Percentiles rank a stretch among this genome's conserved stretches.
phyloP scores from a whole-genome alignment of 2,797 vertebrate genomes.

The Gymnothorax javanicus region DNA sequence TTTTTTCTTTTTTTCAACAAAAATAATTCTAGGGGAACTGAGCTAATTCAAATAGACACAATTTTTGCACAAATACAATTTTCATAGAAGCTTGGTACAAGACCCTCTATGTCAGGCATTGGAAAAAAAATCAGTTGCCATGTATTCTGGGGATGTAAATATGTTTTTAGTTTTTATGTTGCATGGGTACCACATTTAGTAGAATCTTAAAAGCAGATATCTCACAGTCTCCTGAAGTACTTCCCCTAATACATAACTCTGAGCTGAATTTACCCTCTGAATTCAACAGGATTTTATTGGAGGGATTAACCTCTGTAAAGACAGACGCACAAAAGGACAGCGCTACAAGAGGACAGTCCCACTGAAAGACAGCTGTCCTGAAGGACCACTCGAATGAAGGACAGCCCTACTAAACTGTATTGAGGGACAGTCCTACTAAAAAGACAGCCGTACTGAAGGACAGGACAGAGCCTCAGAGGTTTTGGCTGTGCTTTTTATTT shows the following conservation, averaged over 20 bases:
- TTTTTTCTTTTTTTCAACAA: not conserved
- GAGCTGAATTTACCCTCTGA: not conserved
- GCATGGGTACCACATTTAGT: not conserved
- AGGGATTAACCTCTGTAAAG: slow-evolving; percentile 1
- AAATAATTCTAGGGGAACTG: not conserved
- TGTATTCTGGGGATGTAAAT: not conserved
- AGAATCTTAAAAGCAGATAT: not conserved
- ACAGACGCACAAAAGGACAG: not conserved
- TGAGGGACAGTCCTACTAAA: not conserved
- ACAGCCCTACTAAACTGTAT: not conserved
- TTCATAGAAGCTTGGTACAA: not conserved
- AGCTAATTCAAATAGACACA: not conserved
- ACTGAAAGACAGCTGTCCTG: not conserved
- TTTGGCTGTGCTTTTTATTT: not conserved
- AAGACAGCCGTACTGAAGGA: not conserved
- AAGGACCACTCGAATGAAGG: not conserved
- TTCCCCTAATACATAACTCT: not conserved
- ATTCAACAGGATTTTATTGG: not conserved
- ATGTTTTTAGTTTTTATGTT: not conserved
- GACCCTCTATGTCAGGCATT: not conserved
- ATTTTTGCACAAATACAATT: not conserved
- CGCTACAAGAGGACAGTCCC: no score
- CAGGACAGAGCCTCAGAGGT: not conserved
- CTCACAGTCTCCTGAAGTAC: not conserved
- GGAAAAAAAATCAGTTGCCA: not conserved